Base-by-base conservation (phyloP, 2,888 invertebrate genomes). In the Griposia aprilina region DNA sequence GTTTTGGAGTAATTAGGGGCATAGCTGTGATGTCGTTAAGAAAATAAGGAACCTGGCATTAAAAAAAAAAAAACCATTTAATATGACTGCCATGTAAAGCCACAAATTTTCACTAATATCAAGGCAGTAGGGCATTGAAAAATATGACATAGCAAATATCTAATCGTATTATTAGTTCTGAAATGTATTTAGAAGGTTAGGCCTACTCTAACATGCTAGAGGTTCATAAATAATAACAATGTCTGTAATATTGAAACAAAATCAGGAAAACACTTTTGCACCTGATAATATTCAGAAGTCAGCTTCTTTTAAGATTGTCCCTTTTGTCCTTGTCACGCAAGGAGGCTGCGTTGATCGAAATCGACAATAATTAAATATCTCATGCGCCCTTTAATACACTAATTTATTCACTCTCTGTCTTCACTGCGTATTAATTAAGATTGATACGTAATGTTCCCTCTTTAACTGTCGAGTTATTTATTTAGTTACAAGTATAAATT, bases 361-460 rank as follows among this genome's bases (percentile, higher is more conserved):
- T 96, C 95, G 91, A 87, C 92, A 91, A 93, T 96, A 96, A 96
- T 96, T 96, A 96, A 96, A 96, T 95, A 95, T 95, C 94, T 94
- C 93, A 93, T 94, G 94, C 93, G 92, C 93, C 91, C 93, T 94
- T 95, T 95, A 95, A 95, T 95, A 94, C 93, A 93, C 92, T 93
- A 94, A 95, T 96, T 95, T 96, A 96, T 96, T 95, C 93, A 91
- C 92, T 93, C 91, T 88, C 87, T 91, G 93, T 93, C 91, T 92
- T 91, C 89, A 89, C 91, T 87, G 89, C 90, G 87, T 93, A 93
- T 96, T 96, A 96, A 96, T 96, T 96, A 96, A 96, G 96, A 96
- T 95, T 95, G 95, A 96, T 96, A 92, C 90, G 90, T 91, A 92
- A 91, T 91, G 91, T 93, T 93, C 89, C 89, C 90, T 93, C 91